Evolutionary conservation across 2,113 vertebrate species (phyloP), one percentile per base, ranked within the genome.

Genomic region (Caranx melampygus): DNA sequence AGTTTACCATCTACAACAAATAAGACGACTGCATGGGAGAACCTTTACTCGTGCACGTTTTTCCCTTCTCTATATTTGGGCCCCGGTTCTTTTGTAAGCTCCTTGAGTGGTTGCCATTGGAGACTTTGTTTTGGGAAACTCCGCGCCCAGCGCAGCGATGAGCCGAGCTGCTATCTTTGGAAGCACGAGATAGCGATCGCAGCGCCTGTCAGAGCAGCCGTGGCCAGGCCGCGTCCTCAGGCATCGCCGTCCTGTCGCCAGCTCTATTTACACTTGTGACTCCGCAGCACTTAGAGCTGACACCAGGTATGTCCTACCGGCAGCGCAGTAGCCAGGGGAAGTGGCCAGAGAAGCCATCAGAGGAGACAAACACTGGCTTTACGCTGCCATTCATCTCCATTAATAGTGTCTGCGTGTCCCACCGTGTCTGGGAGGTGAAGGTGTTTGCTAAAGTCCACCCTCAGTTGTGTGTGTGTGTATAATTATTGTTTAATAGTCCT

Each of bases 181-280:
- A 87, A 77, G 81, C 70, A 21, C 69, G n/a, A 94, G 95, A 95
- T 96, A 95, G 90, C 69, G 87, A 96, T 95, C 95, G 87, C 80
- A 71, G 85, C 78, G 90, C 71, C 83, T 88, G 89, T 92, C 83
- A 88, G 88, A 83, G 90, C 85, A 70, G 88, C 86, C 44, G 68
- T 62, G 89, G 69, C 89, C 80, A 72, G 82, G 84, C 88, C 70
- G 87, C 87, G 90, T 95, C 93, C 94, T 91, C 86, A 92, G 94
- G 93, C 94, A 91, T 92, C 93, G 94, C 93, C 94, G 90, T 83
- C 58, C 92, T 95, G 95, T 96, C 94, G 94, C 94, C 94, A 95
- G 78, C 84, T 88, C 90, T 94, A 92, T 95, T 95, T 95, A 95
- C 94, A 93, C 86, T 93, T 87, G 93, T 89, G 90, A 84, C 91